Conservation (phyloP, 2,797 vertebrate genomes). For the Tenualosa thibaudeaui region DNA sequence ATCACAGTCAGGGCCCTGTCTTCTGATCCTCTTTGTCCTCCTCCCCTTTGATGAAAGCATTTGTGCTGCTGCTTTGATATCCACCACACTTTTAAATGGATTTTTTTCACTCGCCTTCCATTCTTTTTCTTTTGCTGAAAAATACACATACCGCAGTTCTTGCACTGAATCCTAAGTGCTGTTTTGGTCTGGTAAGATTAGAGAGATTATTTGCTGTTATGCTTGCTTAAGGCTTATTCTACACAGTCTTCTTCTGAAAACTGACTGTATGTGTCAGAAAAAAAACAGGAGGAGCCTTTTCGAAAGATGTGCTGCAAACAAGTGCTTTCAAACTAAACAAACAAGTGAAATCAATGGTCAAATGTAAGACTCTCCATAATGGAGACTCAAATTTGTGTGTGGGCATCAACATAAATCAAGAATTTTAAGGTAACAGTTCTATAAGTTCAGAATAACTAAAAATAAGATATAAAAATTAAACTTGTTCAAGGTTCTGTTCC, state of each 20-base stretch:
- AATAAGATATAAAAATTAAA: no score
- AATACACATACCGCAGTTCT: background rate
- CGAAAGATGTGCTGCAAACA: background rate
- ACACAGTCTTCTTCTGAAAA: background rate
- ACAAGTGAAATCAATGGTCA: background rate
- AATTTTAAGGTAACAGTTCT: no score
- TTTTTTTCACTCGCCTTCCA: constrained; percentile 27
- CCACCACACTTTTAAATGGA: constrained; percentile 39
- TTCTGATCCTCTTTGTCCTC: constrained; percentile 46
- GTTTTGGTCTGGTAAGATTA: constrained; percentile 29
- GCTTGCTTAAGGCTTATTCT: background rate
- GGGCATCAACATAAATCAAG: no score
- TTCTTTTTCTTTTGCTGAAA: constrained; percentile 8
- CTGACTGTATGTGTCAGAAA: background rate
- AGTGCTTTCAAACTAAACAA: background rate
- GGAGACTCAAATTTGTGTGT: no score
- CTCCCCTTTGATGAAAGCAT: constrained; percentile 46
- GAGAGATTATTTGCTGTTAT: background rate
- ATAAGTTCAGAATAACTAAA: no score
- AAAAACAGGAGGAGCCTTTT: background rate
- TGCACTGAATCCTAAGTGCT: constrained; percentile 17
- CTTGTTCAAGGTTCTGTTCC: no score
- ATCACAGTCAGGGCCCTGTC: constrained; percentile 27
- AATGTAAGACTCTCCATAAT: background rate
- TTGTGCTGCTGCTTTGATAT: constrained; percentile 48